A percentile compares a stretch with the other conserved stretches of the same genome.
Conservation (phyloP, 53 echinoderm and acorn worm genomes). For the Henricia sp. region DNA sequence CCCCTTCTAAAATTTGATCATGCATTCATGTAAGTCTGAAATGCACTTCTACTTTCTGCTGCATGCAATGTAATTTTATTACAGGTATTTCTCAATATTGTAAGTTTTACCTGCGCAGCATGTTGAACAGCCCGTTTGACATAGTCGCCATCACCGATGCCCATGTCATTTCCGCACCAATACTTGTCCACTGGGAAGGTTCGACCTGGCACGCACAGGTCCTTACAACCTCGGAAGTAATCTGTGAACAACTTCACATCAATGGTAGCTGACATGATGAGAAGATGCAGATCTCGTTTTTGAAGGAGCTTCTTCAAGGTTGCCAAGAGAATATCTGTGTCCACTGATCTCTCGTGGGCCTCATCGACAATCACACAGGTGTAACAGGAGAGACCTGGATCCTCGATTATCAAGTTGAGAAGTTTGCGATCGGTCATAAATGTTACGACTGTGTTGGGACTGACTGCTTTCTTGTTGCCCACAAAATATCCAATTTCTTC, state of each 20-base stretch:
- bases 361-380: slow-evolving; percentile 65
- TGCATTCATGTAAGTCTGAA: too few species aligned
- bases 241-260: slow-evolving; percentile 51
- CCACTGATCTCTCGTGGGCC: slow-evolving; percentile 70
- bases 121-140: slow-evolving; percentile 37
- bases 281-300: slow-evolving; percentile 54
- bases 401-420: slow-evolving; percentile 50
- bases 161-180: slow-evolving; percentile 1
- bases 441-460: slow-evolving; percentile 48
- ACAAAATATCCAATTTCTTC: slow-evolving; percentile 64
- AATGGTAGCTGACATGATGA: slow-evolving; percentile 71
- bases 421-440: slow-evolving; percentile 69
- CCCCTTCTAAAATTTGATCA: too few species aligned
- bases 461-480: slow-evolving; percentile 24
- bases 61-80: too few species aligned
- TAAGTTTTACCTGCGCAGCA: slow-evolving; percentile 34
- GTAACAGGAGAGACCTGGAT: slow-evolving; percentile 38
- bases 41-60: too few species aligned
- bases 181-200: slow-evolving; percentile 62
- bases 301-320: slow-evolving; percentile 51
- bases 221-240: slow-evolving; percentile 44
- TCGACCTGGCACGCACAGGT: slow-evolving; percentile 56
- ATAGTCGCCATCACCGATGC: slow-evolving; percentile 35
- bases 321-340: slow-evolving; percentile 68
- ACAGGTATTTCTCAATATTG: neutral